Percentiles rank a stretch among this genome's conserved stretches.
phyloP scores from a whole-genome alignment of 2,888 invertebrate genomes.

The Tenthredo distinguenda region DNA sequence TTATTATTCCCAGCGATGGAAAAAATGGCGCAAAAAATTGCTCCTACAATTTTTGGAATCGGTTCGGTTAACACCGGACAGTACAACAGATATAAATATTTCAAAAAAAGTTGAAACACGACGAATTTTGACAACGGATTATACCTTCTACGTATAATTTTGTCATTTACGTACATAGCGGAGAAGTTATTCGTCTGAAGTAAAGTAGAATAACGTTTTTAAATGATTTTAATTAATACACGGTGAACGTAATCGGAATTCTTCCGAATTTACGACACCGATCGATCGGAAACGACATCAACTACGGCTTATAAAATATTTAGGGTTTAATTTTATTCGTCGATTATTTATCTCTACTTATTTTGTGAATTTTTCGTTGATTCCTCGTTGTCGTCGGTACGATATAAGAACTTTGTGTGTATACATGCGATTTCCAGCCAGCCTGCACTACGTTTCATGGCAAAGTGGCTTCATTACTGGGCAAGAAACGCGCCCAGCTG shows the following conservation, averaged over 20 bases:
- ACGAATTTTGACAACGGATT: background rate
- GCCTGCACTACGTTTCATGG: background rate
- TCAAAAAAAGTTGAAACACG: background rate
- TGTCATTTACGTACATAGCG: background rate
- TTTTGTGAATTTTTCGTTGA: background rate
- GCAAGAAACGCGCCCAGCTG: conserved; percentile 38
- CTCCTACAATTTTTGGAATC: background rate
- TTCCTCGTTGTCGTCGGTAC: no score
- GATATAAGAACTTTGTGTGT: no score
- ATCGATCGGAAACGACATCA: background rate
- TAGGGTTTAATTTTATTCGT: background rate
- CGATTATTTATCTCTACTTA: background rate
- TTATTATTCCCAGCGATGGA: no score
- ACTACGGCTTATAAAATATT: background rate
- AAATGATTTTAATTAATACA: background rate
- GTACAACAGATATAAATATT: no score
- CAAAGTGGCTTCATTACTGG: conserved; percentile 33
- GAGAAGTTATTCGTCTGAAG: background rate
- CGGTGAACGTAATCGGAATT: background rate
- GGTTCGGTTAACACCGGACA: no score
- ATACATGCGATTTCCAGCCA: background rate
- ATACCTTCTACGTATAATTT: no score
- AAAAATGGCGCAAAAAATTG: no score
- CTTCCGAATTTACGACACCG: background rate
- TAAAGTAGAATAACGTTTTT: background rate